Evolutionary conservation across 2,888 invertebrate genomes (phyloP).

Genomic region (Cerceris ruficornis): DNA sequence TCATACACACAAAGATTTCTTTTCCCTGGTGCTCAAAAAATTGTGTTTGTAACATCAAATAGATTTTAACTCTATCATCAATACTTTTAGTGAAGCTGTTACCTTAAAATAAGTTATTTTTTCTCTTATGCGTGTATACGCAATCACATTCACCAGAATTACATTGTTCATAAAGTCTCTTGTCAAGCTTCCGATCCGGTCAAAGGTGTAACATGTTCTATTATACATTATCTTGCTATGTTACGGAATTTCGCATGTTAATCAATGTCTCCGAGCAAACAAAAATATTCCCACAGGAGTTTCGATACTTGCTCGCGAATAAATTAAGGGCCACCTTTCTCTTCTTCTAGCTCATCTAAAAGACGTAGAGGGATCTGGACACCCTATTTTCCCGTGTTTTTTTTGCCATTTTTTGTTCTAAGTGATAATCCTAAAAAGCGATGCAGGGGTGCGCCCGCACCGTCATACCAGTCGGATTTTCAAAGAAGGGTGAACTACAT

Average conservation of each 20-base stretch:
- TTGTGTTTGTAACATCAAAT: too few relatives aligned
- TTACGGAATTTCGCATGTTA: neutral
- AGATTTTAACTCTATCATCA: too few relatives aligned
- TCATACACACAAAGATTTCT: too few relatives aligned
- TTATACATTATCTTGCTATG: too few relatives aligned
- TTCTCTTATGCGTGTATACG: too few relatives aligned
- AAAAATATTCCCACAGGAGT: conserved; percentile 34
- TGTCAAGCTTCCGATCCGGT: too few relatives aligned
- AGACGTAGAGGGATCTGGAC: conserved; percentile 5
- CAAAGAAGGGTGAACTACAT: conserved; percentile 9
- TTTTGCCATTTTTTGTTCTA: conserved; percentile 68
- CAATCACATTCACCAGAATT: too few relatives aligned
- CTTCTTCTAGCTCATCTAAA: neutral
- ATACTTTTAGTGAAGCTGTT: too few relatives aligned
- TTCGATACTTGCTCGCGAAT: conserved; percentile 35
- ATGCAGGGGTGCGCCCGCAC: conserved; percentile 71
- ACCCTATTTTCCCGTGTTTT: conserved; percentile 46
- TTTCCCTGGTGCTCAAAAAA: too few relatives aligned
- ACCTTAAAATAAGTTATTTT: too few relatives aligned
- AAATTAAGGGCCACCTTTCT: conserved; percentile 38
- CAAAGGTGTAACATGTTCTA: too few relatives aligned
- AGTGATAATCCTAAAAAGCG: conserved; percentile 72
- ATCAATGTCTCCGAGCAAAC: neutral
- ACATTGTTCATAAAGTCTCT: too few relatives aligned
- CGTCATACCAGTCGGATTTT: conserved; percentile 44